Base-by-base conservation (phyloP, 2,797 vertebrate species). In the Arremon aurantiirostris region DNA sequence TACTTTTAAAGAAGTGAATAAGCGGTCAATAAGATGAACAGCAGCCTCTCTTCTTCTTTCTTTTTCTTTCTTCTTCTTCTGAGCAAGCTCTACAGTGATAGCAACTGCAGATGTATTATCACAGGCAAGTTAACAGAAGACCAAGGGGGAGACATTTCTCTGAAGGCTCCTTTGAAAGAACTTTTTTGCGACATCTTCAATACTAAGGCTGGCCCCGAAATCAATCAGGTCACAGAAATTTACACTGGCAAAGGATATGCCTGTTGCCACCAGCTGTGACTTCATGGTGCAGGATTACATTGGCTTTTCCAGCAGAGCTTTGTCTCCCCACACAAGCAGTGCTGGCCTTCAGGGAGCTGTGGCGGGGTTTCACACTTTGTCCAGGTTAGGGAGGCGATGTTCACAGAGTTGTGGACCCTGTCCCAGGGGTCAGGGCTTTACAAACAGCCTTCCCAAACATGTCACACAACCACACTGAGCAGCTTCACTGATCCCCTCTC, bases 1-100 rank as follows among this genome's bases (percentile, higher is more conserved):
- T 95, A 96, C 97, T 97, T 97, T 96, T 93, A 97, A 96, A 97
- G 96, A 94, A 94, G 94, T 89, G 93, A 97, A 95, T 95, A 96
- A 97, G 86, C 59, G 50, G 96, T 97, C 97, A 96, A 96, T 96
- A 95, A 94, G 92, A 96, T 86, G 90, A 97, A 96, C 86, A 94
- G 87, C 91, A 89, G 83, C 83, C 82, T 91, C 69, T 93, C 57
- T 84, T 73, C 71, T 88, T 69, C 83, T 87, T 93, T 84, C 92
- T 83, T 55, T 68, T 75, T n/a, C 56, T 76, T 64, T 82, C 37
- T 59, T 91, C 70, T 91, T 66, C 82, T 79, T 22, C 14, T 44
- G 61, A 92, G 69, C 42, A 89, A 87, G 34, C 61, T 92, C 73
- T 61, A 82, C 24, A 52, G 41, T 56, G 78, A 90, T 84, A 93